Base-by-base conservation (phyloP, 2,888 invertebrate species). In the Sphecodes monilicornis region DNA sequence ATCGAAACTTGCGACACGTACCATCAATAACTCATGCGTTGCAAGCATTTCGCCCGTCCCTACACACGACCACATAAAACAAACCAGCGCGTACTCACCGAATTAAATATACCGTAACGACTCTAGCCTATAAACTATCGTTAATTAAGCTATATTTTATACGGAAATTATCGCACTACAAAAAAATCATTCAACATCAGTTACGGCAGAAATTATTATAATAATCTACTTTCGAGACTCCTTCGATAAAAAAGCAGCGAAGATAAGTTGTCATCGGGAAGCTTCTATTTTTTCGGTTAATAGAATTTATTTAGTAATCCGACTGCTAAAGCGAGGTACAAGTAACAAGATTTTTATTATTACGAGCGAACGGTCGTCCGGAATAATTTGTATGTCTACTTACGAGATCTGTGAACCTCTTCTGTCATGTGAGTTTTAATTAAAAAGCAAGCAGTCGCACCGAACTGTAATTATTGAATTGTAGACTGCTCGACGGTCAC, bases 1-100 rank as follows among this genome's bases (percentile, higher is more conserved):
- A 88, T 88, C 87, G 89, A 78, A 69, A 76, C 74, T 72, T 39
- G 77, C 87, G 84, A 88, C 87, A 84, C 81, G 78, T 77, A 72
- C 80, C 57, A 64, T 78, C 64, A 54, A 71, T 80, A 77, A 54
- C 70, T 69, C 66, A 36, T 36, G 46, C 57, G 50, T 66, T 81
- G 57, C 22, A 41, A 80, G 8, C 41, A 22, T 43, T 78, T 32
- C 29, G 43, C 57, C 16, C 46, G 64, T 50, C 3, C 60, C 39
- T 68, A 75, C 5, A 72, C 64, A 32, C 32, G 29, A 26, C 16
- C 16, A 16, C 41, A 50, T 18, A 8, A 36, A 66, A n/a, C 3
- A 36, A 66, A 32, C 16, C 22, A 64, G 13, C 22, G 22, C 6
- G 32, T 18, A 50, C 29, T 10, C 2, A 2, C 5, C 3, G 13